Percentiles rank a stretch among this genome's conserved stretches.
Conservation (phyloP, 2,888 invertebrate species). For the Chymomyza procnemis region DNA sequence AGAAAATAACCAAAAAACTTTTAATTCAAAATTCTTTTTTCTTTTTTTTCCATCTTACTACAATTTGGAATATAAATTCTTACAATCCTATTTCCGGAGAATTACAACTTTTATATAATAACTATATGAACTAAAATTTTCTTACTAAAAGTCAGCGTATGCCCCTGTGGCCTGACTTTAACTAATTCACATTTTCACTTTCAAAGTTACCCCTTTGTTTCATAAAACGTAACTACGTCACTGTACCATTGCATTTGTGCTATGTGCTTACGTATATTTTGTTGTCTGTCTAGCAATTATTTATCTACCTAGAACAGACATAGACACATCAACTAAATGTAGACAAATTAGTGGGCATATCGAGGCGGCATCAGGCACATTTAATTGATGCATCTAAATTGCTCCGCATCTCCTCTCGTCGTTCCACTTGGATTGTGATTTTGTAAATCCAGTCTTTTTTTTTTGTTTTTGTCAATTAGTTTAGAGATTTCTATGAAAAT, state of each 20-base stretch:
- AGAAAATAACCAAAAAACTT: too few relatives aligned
- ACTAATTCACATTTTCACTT: too few relatives aligned
- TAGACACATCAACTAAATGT: slow-evolving; percentile 10
- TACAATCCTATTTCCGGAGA: too few relatives aligned
- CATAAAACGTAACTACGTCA: background rate
- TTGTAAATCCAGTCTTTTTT: slow-evolving; percentile 41
- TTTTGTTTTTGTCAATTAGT: background rate
- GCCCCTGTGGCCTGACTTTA: too few relatives aligned
- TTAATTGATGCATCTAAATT: slow-evolving; percentile 58
- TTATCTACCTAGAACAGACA: slow-evolving; percentile 38
- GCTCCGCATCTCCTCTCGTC: background rate
- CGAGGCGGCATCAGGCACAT: background rate
- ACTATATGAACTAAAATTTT: too few relatives aligned
- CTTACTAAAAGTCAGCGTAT: too few relatives aligned
- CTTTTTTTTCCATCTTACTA: too few relatives aligned
- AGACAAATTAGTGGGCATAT: slow-evolving; percentile 61
- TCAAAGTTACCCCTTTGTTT: too few relatives aligned
- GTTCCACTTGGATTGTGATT: slow-evolving; percentile 28
- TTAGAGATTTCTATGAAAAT: background rate
- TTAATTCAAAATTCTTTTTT: too few relatives aligned
- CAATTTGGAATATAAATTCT: too few relatives aligned
- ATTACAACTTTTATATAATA: too few relatives aligned
- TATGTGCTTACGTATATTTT: background rate
- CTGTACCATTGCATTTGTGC: background rate
- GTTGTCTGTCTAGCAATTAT: slow-evolving; percentile 47